A percentile compares a stretch with the other conserved stretches of the same genome.
Conservation (phyloP, 2,113 vertebrate species). For the Raja brachyura region DNA sequence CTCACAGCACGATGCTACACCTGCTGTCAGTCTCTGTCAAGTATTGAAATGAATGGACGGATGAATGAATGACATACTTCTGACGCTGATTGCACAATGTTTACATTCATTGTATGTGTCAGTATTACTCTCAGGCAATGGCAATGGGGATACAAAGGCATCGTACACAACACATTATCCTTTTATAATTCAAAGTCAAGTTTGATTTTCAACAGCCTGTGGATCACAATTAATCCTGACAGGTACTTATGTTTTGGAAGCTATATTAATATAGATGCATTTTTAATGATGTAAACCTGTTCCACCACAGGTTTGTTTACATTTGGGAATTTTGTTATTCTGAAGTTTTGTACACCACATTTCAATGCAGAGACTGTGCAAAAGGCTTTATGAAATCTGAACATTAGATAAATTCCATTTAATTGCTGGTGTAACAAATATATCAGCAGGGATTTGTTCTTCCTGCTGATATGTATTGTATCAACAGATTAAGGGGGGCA, state of each 20-base stretch:
- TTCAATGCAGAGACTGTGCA: not conserved
- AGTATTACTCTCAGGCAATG: not conserved
- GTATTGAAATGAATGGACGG: not conserved
- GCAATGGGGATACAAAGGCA: not conserved
- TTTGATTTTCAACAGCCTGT: constrained; percentile 22
- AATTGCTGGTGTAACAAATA: not conserved
- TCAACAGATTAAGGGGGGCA: not conserved
- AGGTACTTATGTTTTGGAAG: not conserved
- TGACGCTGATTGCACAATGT: constrained; percentile 12
- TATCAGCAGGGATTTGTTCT: not conserved
- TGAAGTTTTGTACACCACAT: not conserved
- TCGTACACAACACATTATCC: not conserved
- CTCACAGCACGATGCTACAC: not conserved
- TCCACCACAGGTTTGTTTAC: not conserved
- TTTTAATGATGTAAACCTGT: constrained; percentile 8
- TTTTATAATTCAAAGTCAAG: constrained; percentile 5
- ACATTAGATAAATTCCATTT: not conserved
- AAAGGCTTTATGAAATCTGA: not conserved
- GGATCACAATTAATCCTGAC: not conserved
- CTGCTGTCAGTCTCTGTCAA: not conserved
- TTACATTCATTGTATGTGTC: constrained; percentile 16
- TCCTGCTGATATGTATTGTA: not conserved
- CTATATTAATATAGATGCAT: not conserved
- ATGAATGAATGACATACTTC: constrained; percentile 18
- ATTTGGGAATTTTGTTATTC: not conserved